These are phyloP conservation scores for Drosophila quadrilineata DNA, from an alignment of 1,140 invertebrate genomes.

Conservation along the genomic window DNA sequence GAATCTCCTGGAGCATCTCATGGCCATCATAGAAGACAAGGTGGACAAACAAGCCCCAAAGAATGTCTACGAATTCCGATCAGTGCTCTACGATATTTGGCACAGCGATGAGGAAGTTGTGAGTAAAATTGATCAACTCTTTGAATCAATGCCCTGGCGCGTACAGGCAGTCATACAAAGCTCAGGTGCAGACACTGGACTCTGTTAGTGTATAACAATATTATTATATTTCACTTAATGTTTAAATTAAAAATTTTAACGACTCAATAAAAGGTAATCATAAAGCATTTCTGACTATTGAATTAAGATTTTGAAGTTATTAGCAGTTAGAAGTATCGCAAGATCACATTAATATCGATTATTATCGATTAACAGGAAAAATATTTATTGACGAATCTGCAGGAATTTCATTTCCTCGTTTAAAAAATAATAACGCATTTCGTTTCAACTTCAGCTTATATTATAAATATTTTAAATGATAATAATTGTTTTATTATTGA, in stretches of 20 bases:
- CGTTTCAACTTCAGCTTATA: conserved; percentile 48
- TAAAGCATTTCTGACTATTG: too few species aligned
- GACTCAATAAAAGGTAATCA: too few species aligned
- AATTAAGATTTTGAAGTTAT: too few species aligned
- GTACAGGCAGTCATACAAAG: conserved; percentile 44
- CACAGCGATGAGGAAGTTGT: conserved; percentile 60
- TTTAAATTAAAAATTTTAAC: background rate
- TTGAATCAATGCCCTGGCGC: conserved; percentile 58
- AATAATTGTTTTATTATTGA: conserved; percentile 44
- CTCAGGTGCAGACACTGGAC: conserved; percentile 39
- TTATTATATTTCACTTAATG: background rate
- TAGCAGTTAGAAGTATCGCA: too few species aligned
- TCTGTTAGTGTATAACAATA: background rate
- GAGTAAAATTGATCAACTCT: conserved; percentile 47
- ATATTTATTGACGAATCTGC: too few species aligned
- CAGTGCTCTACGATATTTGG: conserved; percentile 57
- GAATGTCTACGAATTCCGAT: conserved; percentile 45
- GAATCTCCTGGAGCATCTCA: conserved; percentile 55
- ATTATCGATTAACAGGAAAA: too few species aligned
- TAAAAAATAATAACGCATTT: background rate
- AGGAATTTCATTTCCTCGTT: too few species aligned
- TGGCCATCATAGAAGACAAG: conserved; percentile 56
- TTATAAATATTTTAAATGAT: conserved; percentile 15
- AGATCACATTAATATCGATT: too few species aligned
- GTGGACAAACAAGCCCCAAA: conserved; percentile 45